A percentile compares a stretch with the other conserved stretches of the same genome.
These are phyloP conservation scores for Lagopus leucura DNA, from an alignment of 2,113 vertebrate species.

Conservation along the genomic window DNA sequence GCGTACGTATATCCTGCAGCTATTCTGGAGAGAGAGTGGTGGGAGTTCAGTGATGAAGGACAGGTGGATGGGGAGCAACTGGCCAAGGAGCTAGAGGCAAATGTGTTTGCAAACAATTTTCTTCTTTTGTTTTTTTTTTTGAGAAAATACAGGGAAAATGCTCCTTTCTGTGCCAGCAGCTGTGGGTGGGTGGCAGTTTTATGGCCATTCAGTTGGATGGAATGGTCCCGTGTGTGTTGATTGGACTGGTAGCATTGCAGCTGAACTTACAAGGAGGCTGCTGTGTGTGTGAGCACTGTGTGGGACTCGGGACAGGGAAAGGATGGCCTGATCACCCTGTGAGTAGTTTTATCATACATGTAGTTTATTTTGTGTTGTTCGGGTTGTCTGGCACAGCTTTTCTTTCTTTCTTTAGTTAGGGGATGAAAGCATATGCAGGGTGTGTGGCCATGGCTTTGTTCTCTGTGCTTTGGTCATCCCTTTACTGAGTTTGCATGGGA, in stretches of 20 bases:
- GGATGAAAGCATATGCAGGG: neutral
- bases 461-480: neutral
- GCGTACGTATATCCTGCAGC: neutral
- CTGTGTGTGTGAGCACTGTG: rapidly evolving
- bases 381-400: neutral
- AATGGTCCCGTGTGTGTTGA: neutral
- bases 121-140: neutral
- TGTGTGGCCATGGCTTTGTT: neutral
- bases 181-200: neutral
- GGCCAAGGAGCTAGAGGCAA: neutral
- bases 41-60: neutral
- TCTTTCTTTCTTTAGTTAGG: neutral
- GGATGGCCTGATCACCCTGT: rapidly evolving
- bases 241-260: neutral
- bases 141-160: neutral
- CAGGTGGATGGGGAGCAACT: neutral
- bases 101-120: neutral
- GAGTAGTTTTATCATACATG: neutral
- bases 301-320: neutral
- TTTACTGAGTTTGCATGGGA: neutral
- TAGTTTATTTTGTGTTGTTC: neutral
- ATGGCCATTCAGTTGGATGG: neutral
- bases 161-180: neutral
- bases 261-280: rapidly evolving
- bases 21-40: neutral